Percentiles rank a stretch among this genome's conserved stretches.
Conservation (phyloP, 2,797 vertebrate species). For the Protosalanx chinensis region DNA sequence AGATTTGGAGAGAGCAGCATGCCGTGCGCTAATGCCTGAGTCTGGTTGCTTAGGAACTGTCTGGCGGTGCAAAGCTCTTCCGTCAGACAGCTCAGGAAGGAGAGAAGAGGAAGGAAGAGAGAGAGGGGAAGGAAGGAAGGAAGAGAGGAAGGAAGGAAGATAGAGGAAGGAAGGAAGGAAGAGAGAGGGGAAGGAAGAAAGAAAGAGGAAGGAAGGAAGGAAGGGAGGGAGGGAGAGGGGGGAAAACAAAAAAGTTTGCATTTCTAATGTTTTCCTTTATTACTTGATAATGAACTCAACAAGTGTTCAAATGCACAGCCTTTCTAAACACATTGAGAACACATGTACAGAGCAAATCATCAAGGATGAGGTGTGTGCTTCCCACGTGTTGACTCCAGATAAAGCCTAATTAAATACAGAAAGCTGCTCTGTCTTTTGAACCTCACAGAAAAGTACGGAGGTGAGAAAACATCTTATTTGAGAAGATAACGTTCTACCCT, state of each 20-base stretch:
- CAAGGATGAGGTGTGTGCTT: not conserved
- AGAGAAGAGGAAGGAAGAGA: not conserved
- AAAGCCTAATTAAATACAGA: not conserved
- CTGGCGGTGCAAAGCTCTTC: constrained; percentile 35
- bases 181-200: not conserved
- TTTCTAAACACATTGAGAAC: too few relatives aligned
- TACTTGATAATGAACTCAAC: not conserved
- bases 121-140: not conserved
- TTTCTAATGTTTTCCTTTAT: not conserved
- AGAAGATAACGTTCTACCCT: not conserved
- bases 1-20: constrained; percentile 43
- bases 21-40: constrained; percentile 58
- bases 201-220: not conserved
- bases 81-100: constrained; percentile 42
- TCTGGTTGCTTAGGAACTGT: constrained; percentile 76
- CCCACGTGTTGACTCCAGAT: not conserved
- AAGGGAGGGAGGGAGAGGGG: not conserved
- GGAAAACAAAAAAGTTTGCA: too few relatives aligned
- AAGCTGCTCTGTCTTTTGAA: constrained; percentile 5
- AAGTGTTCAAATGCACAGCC: not conserved
- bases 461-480: constrained; percentile 15
- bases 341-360: not conserved
- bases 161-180: constrained; percentile 18
- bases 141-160: constrained; percentile 11
- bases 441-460: not conserved